phyloP scores from a whole-genome alignment of 2,113 vertebrate species.

The Malaclemys terrapin region DNA sequence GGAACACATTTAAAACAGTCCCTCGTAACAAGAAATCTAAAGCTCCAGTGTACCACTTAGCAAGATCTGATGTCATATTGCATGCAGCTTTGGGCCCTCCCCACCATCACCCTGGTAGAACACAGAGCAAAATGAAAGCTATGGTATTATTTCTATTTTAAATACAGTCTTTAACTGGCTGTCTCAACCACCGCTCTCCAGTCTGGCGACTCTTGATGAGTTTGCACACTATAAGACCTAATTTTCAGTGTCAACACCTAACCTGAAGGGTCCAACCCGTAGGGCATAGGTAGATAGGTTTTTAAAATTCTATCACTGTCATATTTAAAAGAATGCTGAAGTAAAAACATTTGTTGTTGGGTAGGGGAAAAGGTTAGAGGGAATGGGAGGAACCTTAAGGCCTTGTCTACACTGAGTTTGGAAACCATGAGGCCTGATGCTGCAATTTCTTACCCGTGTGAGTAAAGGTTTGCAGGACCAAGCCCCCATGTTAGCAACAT shows the following conservation, averaged over 20 bases:
- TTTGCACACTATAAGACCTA: neutral
- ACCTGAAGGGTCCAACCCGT: conserved; percentile 65
- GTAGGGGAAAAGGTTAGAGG: conserved; percentile 28
- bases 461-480: conserved; percentile 25
- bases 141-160: conserved; percentile 32
- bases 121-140: neutral
- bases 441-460: conserved; percentile 9
- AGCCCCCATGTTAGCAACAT: neutral
- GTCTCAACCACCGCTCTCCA: conserved; percentile 39
- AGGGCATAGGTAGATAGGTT: conserved; percentile 58
- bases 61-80: conserved; percentile 36
- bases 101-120: neutral
- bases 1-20: conserved; percentile 56
- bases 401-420: conserved; percentile 59
- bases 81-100: conserved; percentile 60
- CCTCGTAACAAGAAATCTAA: conserved; percentile 52
- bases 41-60: conserved; percentile 49
- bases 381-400: conserved; percentile 47
- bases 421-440: conserved; percentile 42
- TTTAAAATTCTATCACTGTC: neutral
- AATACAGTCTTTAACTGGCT: neutral
- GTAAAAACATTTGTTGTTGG: conserved; percentile 52
- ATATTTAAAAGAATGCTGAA: conserved; percentile 68
- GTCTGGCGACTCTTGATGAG: conserved; percentile 14
- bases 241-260: conserved; percentile 69